Evolutionary conservation across 2,797 vertebrate species (phyloP).

Genomic region (Cyclura pinguis): DNA sequence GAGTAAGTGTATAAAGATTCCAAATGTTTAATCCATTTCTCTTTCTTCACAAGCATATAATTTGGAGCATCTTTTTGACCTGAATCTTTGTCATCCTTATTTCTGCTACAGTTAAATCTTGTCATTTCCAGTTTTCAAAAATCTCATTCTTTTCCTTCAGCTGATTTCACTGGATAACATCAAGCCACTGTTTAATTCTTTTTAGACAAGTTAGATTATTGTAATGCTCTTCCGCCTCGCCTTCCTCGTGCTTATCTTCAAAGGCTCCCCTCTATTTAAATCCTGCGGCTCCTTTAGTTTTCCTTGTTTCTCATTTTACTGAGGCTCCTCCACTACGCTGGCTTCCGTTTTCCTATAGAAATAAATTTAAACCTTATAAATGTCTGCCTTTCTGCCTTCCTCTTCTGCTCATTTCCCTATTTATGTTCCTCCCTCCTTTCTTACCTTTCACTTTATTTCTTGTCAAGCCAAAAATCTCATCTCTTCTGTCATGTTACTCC

Average conservation of each 20-base stretch:
- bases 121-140: not conserved
- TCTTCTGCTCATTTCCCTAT: not conserved
- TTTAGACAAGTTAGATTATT: not conserved
- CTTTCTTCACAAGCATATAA: not conserved
- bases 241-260: not conserved
- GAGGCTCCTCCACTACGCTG: not conserved
- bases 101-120: not conserved
- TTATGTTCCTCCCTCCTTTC: not conserved
- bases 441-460: not conserved
- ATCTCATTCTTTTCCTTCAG: conserved; percentile 1
- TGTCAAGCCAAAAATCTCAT: not conserved
- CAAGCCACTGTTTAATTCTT: not conserved
- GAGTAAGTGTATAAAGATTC: not conserved
- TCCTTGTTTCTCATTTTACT: not conserved
- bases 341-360: not conserved
- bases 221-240: not conserved
- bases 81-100: not conserved
- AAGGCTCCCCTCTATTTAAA: not conserved
- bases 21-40: not conserved
- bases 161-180: not conserved
- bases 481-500: not conserved
- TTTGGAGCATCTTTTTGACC: not conserved
- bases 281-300: not conserved
- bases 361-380: not conserved
- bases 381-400: not conserved